A percentile compares a stretch with the other conserved stretches of the same genome.
These are phyloP conservation scores for Meleagris gallopavo DNA, from an alignment of 2,113 vertebrate genomes.

Conservation along the genomic window DNA sequence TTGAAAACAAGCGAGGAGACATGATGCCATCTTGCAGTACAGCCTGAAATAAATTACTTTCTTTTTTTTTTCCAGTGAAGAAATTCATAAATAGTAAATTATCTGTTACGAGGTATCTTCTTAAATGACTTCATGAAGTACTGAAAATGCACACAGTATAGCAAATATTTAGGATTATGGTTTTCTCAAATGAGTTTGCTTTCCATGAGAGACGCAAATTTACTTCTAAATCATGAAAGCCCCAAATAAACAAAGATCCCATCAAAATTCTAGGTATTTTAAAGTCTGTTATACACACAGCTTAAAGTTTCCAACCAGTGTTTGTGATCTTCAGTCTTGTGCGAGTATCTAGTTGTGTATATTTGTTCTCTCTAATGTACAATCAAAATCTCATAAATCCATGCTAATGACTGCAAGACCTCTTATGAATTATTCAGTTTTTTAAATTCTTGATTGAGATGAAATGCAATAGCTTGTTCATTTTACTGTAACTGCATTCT, in stretches of 20 bases:
- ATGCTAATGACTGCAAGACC: not conserved
- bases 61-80: not conserved
- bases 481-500: constrained; percentile 18
- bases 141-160: not conserved
- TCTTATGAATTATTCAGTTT: not conserved
- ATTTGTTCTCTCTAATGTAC: not conserved
- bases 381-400: constrained; percentile 15
- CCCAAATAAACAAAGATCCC: not conserved
- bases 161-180: not conserved
- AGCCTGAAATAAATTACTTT: not conserved
- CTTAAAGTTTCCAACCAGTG: not conserved
- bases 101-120: not conserved
- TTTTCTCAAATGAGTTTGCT: not conserved
- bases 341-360: not conserved
- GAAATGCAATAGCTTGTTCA: constrained; percentile 10
- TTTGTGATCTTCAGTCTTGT: not conserved
- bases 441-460: constrained; percentile 24
- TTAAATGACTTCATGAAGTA: not conserved
- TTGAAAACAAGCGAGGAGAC: not conserved
- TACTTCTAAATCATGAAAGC: not conserved
- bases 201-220: not conserved
- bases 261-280: not conserved
- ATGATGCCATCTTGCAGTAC: not conserved
- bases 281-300: not conserved
- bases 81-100: not conserved